Conservation (phyloP, 2,888 invertebrate species). For the Eupithecia abbreviata region DNA sequence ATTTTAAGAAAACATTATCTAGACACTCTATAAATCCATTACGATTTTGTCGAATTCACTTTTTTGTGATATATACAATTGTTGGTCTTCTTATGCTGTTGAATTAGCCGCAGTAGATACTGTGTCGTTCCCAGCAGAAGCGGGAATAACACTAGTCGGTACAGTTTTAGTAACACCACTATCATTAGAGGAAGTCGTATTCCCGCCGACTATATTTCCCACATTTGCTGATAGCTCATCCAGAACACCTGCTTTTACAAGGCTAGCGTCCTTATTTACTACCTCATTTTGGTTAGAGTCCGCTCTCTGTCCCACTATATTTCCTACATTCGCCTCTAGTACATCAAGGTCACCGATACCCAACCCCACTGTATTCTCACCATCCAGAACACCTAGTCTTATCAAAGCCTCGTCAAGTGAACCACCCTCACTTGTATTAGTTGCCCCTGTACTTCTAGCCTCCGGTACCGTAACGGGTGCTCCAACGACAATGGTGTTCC, state of each 20-base stretch:
- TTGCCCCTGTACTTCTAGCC: conserved; percentile 4
- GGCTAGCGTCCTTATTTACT: background rate
- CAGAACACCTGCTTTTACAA: background rate
- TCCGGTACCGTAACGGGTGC: conserved; percentile 3
- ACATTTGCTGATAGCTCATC: background rate
- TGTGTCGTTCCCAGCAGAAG: background rate
- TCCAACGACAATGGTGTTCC: conserved; percentile 13
- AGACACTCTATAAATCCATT: background rate
- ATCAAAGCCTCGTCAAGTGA: conserved; percentile 1
- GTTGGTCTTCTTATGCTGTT: background rate
- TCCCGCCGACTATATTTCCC: background rate
- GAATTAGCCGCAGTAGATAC: background rate
- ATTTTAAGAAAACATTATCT: background rate
- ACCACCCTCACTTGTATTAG: background rate
- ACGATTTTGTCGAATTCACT: background rate
- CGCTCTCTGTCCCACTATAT: background rate
- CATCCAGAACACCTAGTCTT: conserved; percentile 8
- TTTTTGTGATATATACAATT: background rate
- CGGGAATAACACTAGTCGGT: background rate
- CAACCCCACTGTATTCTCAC: conserved; percentile 1
- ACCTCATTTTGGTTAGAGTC: background rate
- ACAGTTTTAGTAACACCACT: background rate
- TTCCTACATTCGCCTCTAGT: conserved; percentile 18
- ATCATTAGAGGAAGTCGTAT: background rate
- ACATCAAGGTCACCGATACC: conserved; percentile 8